Conservation (phyloP, 2,797 vertebrate genomes). For the Spea hammondii region DNA sequence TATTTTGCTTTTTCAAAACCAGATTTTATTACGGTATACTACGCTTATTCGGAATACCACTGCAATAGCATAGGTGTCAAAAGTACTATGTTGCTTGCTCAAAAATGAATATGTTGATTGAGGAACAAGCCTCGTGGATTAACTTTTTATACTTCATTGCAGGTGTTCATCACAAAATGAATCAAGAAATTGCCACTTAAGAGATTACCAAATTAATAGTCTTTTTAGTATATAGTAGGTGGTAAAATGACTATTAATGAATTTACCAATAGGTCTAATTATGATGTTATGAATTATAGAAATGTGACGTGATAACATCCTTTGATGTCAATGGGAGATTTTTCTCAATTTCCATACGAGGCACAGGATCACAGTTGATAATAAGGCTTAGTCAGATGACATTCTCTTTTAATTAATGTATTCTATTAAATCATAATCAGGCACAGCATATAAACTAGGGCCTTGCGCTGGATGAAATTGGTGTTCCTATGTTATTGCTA, state of each 20-base stretch:
- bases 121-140: conserved; percentile 38
- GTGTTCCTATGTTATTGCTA: neutral
- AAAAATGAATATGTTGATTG: conserved; percentile 42
- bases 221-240: conserved; percentile 26
- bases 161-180: conserved; percentile 36
- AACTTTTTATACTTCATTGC: conserved; percentile 6
- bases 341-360: neutral
- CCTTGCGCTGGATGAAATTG: neutral
- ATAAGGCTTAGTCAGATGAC: neutral
- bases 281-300: conserved; percentile 6
- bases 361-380: neutral
- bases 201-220: conserved; percentile 34
- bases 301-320: neutral
- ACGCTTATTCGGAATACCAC: conserved; percentile 47
- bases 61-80: conserved; percentile 52
- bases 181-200: conserved; percentile 37
- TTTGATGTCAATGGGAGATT: neutral
- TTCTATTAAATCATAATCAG: conserved; percentile 7
- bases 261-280: neutral
- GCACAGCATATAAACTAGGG: neutral
- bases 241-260: conserved; percentile 34
- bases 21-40: conserved; percentile 41
- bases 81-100: conserved; percentile 21
- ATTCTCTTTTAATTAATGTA: conserved; percentile 10
- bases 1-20: conserved; percentile 28